Conservation (phyloP, 2,888 invertebrate species). For the Beris morrisii region DNA sequence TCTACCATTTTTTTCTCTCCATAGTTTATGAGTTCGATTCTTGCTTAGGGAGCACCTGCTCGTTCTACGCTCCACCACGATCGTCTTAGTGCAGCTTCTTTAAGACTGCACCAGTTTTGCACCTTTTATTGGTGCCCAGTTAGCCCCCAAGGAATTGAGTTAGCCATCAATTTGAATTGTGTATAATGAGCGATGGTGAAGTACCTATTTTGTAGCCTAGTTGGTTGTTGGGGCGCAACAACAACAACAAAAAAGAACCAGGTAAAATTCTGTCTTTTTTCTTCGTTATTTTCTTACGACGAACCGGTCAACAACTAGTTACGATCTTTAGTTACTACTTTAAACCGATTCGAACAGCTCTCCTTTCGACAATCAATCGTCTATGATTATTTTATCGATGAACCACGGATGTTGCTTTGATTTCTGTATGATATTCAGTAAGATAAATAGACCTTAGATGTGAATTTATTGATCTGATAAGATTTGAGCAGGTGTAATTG, state of each 20-base stretch:
- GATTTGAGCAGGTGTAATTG: constrained; percentile 10
- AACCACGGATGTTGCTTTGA: too few relatives aligned
- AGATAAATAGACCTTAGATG: neutral
- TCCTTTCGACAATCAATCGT: too few relatives aligned
- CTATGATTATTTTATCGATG: too few relatives aligned
- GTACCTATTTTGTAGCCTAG: too few relatives aligned
- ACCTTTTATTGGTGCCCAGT: neutral
- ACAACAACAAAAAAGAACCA: too few relatives aligned
- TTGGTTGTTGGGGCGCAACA: too few relatives aligned
- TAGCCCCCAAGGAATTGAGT: constrained; percentile 1
- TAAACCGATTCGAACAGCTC: too few relatives aligned
- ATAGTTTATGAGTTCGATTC: constrained; percentile 5
- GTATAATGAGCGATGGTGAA: constrained; percentile 5
- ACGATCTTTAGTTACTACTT: too few relatives aligned
- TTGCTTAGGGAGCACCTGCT: constrained; percentile 13
- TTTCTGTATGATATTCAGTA: too few relatives aligned
- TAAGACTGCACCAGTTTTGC: neutral
- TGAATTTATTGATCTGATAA: constrained; percentile 11
- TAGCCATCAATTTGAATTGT: constrained; percentile 3
- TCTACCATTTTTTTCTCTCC: neutral
- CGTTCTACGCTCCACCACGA: constrained; percentile 1
- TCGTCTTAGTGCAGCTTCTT: neutral
- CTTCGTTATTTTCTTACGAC: too few relatives aligned
- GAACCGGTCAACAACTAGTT: too few relatives aligned
- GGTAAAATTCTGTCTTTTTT: too few relatives aligned